Conservation (phyloP, 2,113 vertebrate species). For the Vulpes lagopus region DNA sequence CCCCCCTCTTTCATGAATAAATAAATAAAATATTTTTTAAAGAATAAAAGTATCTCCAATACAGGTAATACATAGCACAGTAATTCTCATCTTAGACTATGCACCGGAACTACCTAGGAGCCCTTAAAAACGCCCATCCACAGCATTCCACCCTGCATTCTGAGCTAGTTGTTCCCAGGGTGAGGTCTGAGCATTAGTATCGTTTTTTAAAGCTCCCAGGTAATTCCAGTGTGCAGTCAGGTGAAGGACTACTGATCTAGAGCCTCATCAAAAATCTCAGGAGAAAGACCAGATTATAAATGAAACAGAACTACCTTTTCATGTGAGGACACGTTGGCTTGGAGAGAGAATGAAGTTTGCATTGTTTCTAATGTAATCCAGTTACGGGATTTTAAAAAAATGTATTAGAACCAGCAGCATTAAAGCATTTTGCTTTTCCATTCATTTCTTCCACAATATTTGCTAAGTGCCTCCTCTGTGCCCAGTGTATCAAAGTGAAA, state of each 20-base stretch:
- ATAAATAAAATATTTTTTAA: too few species aligned
- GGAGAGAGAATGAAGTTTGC: slow-evolving; percentile 24
- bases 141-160: slow-evolving; percentile 8
- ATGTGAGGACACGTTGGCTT: neutral
- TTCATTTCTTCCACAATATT: slow-evolving; percentile 56
- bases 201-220: neutral
- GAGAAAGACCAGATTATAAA: neutral
- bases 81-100: slow-evolving; percentile 25
- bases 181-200: neutral
- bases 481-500: slow-evolving; percentile 40
- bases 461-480: slow-evolving; percentile 43
- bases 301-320: slow-evolving; percentile 25
- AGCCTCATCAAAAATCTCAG: slow-evolving; percentile 28
- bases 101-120: neutral
- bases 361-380: slow-evolving; percentile 56
- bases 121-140: slow-evolving; percentile 46
- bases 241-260: neutral
- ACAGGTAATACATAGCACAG: slow-evolving; percentile 5
- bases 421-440: slow-evolving; percentile 60
- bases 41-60: neutral
- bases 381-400: slow-evolving; percentile 12
- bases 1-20: too few species aligned
- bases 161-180: neutral
- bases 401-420: slow-evolving; percentile 35
- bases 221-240: neutral